phyloP scores from a whole-genome alignment of 2,888 invertebrate species.

The Drosophila lutescens region DNA sequence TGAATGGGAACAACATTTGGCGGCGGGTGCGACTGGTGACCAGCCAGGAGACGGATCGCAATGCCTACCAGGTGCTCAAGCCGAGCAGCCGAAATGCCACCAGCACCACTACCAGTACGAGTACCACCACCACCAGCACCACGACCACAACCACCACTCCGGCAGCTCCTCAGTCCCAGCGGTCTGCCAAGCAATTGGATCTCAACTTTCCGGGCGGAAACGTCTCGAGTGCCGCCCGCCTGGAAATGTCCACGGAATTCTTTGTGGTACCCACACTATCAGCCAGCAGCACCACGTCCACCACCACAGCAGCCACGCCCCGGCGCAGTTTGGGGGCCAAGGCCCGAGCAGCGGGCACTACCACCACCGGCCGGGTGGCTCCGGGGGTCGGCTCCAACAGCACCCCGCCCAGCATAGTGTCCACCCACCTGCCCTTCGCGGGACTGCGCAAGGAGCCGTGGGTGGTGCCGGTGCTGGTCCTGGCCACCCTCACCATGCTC shows the following conservation, averaged over 20 bases:
- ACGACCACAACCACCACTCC: constrained; percentile 39
- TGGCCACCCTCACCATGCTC: constrained; percentile 93
- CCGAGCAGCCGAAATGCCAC: constrained; percentile 47
- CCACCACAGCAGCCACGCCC: constrained; percentile 65
- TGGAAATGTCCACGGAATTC: constrained; percentile 93
- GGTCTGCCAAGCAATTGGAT: constrained; percentile 76
- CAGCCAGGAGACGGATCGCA: constrained; percentile 68
- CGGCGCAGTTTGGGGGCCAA: constrained; percentile 67
- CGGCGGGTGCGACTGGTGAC: constrained; percentile 71
- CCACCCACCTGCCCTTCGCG: constrained; percentile 79
- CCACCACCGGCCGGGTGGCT: constrained; percentile 28
- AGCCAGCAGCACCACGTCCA: constrained; percentile 51
- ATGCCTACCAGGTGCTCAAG: constrained; percentile 68
- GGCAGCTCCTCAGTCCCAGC: constrained; percentile 31
- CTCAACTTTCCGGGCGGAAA: constrained; percentile 73
- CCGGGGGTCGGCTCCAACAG: constrained; percentile 25
- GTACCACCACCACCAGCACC: constrained; percentile 20
- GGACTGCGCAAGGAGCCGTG: constrained; percentile 91
- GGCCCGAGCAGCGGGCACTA: constrained; percentile 64
- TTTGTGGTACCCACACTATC: constrained; percentile 89
- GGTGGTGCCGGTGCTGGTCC: constrained; percentile 94
- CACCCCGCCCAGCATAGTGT: constrained; percentile 80
- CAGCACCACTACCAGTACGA: constrained; percentile 29
- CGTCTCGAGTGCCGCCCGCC: constrained; percentile 85
- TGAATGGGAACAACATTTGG: constrained; percentile 64